These are phyloP conservation scores for Cephus rjabovi DNA, from an alignment of 2,888 invertebrate genomes.

Conservation along the genomic window DNA sequence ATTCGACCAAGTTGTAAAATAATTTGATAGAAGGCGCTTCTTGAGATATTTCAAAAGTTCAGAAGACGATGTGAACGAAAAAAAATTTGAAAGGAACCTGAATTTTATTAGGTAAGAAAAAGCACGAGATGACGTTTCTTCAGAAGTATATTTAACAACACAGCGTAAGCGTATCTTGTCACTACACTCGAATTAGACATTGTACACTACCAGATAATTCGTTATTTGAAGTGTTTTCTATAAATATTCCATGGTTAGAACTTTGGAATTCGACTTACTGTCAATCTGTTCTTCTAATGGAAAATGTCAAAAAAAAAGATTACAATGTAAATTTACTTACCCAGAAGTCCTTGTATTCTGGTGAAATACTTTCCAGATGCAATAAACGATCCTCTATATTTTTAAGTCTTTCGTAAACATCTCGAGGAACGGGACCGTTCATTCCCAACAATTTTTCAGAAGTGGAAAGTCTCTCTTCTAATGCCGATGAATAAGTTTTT, in stretches of 20 bases:
- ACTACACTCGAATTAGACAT: not conserved
- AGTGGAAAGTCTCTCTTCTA: constrained; percentile 76
- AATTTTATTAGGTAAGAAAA: not conserved
- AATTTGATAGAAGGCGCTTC: not conserved
- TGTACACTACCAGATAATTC: not conserved
- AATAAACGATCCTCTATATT: constrained; percentile 80
- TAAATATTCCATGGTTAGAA: not conserved
- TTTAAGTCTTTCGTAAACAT: constrained; percentile 78
- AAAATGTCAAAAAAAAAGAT: constrained; percentile 7
- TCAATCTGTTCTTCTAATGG: not conserved
- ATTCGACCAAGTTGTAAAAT: not conserved
- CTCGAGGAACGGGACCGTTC: constrained; percentile 70
- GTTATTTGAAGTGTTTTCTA: not conserved
- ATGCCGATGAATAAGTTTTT: constrained; percentile 65
- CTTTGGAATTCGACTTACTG: not conserved
- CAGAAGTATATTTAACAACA: not conserved
- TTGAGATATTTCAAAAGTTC: not conserved
- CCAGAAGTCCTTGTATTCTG: constrained; percentile 82
- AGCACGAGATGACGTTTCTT: not conserved
- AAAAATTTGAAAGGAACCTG: not conserved
- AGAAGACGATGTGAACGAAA: not conserved
- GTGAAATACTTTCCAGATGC: constrained; percentile 80
- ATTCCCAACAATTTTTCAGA: constrained; percentile 75
- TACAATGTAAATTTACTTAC: constrained; percentile 61
- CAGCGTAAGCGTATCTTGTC: not conserved